These are phyloP conservation scores for Papilio machaon DNA, from an alignment of 1,140 invertebrate genomes.

Conservation along the genomic window DNA sequence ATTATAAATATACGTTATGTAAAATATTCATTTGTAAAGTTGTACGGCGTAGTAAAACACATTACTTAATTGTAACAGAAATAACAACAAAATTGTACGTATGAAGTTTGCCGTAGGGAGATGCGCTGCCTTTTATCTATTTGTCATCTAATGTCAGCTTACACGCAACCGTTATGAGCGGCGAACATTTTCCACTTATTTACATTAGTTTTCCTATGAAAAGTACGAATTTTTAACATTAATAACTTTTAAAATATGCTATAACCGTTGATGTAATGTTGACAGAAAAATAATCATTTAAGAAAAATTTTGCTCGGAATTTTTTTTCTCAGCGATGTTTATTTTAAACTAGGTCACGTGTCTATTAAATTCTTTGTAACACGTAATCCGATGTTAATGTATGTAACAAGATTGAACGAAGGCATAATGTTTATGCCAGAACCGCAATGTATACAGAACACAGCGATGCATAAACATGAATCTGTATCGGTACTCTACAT, in stretches of 20 bases:
- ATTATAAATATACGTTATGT: neutral
- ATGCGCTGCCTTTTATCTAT: conserved; percentile 12
- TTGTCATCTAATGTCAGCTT: conserved; percentile 29
- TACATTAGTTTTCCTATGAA: conserved; percentile 1
- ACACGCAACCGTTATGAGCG: conserved; percentile 1
- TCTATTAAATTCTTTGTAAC: neutral
- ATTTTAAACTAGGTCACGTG: neutral
- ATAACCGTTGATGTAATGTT: too few relatives aligned
- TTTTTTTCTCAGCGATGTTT: neutral
- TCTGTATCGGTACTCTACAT: neutral
- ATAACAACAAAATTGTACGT: conserved; percentile 18
- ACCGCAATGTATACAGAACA: conserved; percentile 16
- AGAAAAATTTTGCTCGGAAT: too few relatives aligned
- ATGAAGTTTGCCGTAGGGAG: neutral
- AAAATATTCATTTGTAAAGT: conserved; percentile 10
- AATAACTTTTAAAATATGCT: neutral
- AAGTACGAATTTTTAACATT: neutral
- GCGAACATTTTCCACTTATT: conserved; percentile 1
- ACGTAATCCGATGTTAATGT: conserved; percentile 18
- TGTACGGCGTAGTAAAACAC: conserved; percentile 5
- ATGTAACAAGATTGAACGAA: conserved; percentile 17
- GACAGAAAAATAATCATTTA: neutral
- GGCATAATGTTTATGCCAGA: neutral
- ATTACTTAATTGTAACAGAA: conserved; percentile 7
- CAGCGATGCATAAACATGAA: conserved; percentile 15